phyloP scores from a whole-genome alignment of 2,113 vertebrate genomes.

The Pseudorectes ferrugineus region DNA sequence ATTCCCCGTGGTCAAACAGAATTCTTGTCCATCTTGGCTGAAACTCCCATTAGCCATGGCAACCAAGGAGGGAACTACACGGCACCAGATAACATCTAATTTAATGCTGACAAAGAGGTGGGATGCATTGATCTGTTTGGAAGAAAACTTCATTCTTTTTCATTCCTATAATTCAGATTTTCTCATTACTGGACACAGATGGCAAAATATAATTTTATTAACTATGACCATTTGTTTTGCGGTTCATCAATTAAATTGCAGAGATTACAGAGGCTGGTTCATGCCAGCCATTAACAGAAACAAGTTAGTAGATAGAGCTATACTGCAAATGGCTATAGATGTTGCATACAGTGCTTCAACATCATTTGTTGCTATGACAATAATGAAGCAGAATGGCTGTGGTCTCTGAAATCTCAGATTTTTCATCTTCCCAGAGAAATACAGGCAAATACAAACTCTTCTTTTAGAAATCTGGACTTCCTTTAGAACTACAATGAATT shows the following conservation, averaged over 20 bases:
- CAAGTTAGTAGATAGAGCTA: conserved; percentile 12
- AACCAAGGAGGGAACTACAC: background rate
- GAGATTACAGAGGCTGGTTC: conserved; percentile 27
- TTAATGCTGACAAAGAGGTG: conserved; percentile 28
- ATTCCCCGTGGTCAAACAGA: background rate
- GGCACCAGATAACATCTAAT: conserved; percentile 16
- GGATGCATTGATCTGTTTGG: conserved; percentile 35
- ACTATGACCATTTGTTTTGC: conserved; percentile 44
- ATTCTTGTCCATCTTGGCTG: conserved; percentile 16
- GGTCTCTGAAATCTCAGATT: background rate
- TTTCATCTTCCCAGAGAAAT: background rate
- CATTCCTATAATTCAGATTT: conserved; percentile 46
- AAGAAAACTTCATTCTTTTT: conserved; percentile 45
- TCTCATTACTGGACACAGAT: conserved; percentile 59
- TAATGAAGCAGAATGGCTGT: conserved; percentile 18
- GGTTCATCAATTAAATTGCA: conserved; percentile 45
- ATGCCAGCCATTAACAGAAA: background rate
- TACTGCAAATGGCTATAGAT: conserved; percentile 32
- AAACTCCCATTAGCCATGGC: conserved; percentile 5
- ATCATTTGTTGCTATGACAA: conserved; percentile 60
- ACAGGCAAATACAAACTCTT: background rate
- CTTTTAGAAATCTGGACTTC: background rate
- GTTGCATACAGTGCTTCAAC: conserved; percentile 11
- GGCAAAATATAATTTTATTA: conserved; percentile 60
- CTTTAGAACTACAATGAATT: background rate